Evolutionary conservation across 2,797 vertebrate species (phyloP).

Genomic region (Balearica regulorum): DNA sequence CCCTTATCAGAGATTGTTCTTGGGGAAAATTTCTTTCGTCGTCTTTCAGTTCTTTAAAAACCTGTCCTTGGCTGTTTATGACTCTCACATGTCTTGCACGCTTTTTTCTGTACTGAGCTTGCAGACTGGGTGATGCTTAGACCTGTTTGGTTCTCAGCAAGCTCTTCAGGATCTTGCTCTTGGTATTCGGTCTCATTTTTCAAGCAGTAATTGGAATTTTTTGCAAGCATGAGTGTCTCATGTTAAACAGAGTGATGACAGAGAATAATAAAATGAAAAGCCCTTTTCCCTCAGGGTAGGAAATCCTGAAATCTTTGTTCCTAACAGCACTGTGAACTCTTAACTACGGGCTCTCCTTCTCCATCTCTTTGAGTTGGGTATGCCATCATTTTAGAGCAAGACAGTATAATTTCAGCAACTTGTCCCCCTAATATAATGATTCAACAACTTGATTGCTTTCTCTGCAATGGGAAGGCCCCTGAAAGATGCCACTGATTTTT

Average conservation of each 20-base stretch:
- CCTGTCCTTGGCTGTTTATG: neutral
- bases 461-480: neutral
- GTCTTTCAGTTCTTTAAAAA: neutral
- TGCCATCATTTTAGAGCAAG: conserved; percentile 17
- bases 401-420: conserved; percentile 23
- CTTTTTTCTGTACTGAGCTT: neutral
- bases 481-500: conserved; percentile 3
- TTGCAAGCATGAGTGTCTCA: neutral
- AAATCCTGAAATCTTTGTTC: conserved; percentile 27
- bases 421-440: neutral
- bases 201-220: conserved; percentile 38
- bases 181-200: neutral
- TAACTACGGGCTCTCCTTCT: neutral
- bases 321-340: neutral
- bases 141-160: neutral
- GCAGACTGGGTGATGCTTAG: neutral
- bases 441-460: neutral
- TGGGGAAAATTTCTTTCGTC: neutral
- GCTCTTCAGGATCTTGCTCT: neutral
- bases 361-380: neutral
- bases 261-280: conserved; percentile 30
- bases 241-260: conserved; percentile 13
- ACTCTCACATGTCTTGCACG: neutral
- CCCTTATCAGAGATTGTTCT: neutral
- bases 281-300: conserved; percentile 9